phyloP scores from a whole-genome alignment of 2,113 vertebrate genomes.

The Ivindomyrus marchei region DNA sequence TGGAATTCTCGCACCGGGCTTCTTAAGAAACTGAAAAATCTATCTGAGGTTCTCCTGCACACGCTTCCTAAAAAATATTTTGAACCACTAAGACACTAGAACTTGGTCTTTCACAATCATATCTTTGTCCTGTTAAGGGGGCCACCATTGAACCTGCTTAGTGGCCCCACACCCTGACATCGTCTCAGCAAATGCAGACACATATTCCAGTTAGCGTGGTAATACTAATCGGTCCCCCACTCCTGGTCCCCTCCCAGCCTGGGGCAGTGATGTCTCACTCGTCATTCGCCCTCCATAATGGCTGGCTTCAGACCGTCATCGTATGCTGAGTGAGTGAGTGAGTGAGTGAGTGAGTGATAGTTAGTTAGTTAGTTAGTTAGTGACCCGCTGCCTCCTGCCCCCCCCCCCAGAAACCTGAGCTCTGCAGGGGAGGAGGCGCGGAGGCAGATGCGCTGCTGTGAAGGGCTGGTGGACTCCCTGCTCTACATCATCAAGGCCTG shows the following conservation, averaged over 20 bases:
- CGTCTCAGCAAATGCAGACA: neutral
- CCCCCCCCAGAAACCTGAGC: conserved; percentile 79
- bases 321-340: neutral
- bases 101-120: neutral
- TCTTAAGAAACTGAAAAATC: neutral
- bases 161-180: neutral
- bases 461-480: conserved; percentile 89
- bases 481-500: conserved; percentile 95
- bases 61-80: neutral
- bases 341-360: neutral
- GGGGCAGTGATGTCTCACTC: neutral
- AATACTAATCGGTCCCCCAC: neutral
- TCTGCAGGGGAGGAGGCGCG: conserved; percentile 92
- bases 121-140: neutral
- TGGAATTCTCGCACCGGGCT: neutral
- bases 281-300: neutral
- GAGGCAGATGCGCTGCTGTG: conserved; percentile 89
- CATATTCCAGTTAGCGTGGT: neutral
- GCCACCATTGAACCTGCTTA: neutral
- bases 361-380: no score
- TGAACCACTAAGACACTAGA: neutral
- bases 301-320: neutral
- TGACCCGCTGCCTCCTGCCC: neutral
- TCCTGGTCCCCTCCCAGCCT: neutral
- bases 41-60: neutral